Evolutionary conservation across 2,888 invertebrate genomes (phyloP), one percentile per base, ranked within the genome.

Genomic region (Cosmopolites sordidus): DNA sequence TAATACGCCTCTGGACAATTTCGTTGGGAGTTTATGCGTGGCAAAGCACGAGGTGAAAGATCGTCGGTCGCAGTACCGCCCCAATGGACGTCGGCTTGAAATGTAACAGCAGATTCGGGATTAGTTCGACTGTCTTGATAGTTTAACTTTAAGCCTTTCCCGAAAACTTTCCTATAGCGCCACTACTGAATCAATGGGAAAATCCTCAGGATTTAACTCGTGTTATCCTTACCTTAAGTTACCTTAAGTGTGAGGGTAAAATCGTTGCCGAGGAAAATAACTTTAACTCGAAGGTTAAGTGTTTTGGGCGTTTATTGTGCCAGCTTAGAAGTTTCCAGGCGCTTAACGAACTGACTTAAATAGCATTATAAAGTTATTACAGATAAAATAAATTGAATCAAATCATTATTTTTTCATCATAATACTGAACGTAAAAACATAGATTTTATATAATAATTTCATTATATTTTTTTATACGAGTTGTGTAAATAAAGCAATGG

Each of bases 101-200:
- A 46, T 41, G 30, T 48, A 56, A 56, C 51, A 48, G 33, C 62
- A 61, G 65, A 65, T 65, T 65, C 62, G 49, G 64, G 68, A 66
- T 67, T 69, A 67, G 62, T 64, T 58, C 64, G 65, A 56, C 48
- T 56, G 66, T 66, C 64, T 63, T 62, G 63, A 67, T 66, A 65
- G 66, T 66, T 67, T 64, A 64, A 64, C 64, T 65, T 57, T 66
- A 64, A 67, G 64, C 66, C 62, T 51, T 17, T 48, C 16, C 60
- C 62, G 62, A 59, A 64, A 67, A 68, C 62, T 67, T 66, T 64
- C 56, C 63, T 64, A 58, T 46, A 51, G 43, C 41, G 37, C 30
- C 48, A 48, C 30, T 43, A 47, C 58, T 56, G 65, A 67, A 66
- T 68, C 67, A 66, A 66, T 64, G 64, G 59, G 58, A 54, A 61